Conservation (phyloP, 2,113 vertebrate species). For the Toxotes chatareus region DNA sequence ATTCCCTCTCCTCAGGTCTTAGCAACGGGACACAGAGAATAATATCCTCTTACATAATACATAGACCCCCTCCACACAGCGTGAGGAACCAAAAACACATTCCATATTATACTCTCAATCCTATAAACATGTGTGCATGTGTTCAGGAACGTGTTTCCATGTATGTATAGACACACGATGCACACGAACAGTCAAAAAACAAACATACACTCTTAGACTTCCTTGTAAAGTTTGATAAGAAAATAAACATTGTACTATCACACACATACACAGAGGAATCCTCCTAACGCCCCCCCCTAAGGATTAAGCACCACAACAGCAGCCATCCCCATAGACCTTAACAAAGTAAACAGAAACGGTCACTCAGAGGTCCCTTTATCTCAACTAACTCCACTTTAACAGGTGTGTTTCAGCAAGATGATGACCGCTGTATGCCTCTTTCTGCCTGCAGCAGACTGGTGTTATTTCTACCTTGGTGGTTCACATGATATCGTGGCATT, state of each 20-base stretch:
- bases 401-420: conserved; percentile 58
- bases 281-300: conserved; percentile 34
- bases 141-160: conserved; percentile 34
- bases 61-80: conserved; percentile 52
- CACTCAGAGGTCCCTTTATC: conserved; percentile 58
- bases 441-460: neutral
- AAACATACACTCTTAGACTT: conserved; percentile 62
- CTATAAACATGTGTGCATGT: conserved; percentile 49
- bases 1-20: conserved; percentile 69
- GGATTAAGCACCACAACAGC: conserved; percentile 56
- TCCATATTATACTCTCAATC: conserved; percentile 48
- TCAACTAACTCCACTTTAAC: conserved; percentile 58
- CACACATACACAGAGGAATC: conserved; percentile 49
- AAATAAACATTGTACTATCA: conserved; percentile 66
- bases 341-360: conserved; percentile 65
- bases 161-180: conserved; percentile 11
- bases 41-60: conserved; percentile 78
- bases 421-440: neutral
- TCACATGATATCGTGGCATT: conserved; percentile 18
- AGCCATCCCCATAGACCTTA: conserved; percentile 49
- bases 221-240: conserved; percentile 58
- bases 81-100: conserved; percentile 71
- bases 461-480: conserved; percentile 22
- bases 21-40: conserved; percentile 73
- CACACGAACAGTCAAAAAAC: conserved; percentile 37